phyloP scores from a whole-genome alignment of 2,888 invertebrate species.

The Barypeithes pellucidus region DNA sequence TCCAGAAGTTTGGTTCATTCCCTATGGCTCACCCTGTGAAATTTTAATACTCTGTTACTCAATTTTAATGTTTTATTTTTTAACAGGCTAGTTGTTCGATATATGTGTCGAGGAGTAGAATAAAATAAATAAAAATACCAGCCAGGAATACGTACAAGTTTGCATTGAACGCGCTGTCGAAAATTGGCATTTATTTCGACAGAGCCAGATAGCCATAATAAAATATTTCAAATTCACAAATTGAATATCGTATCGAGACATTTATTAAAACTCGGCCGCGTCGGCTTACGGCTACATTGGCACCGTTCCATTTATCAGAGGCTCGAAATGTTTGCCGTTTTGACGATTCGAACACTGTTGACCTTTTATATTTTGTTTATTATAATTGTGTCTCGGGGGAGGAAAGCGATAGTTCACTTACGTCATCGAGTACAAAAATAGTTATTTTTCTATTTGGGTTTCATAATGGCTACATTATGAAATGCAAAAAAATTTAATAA shows the following conservation, averaged over 20 bases:
- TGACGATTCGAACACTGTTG: conserved; percentile 4
- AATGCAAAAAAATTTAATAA: no score
- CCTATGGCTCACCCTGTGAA: no score
- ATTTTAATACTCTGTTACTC: no score
- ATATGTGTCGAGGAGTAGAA: not conserved
- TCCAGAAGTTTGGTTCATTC: no score
- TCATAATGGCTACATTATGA: no score
- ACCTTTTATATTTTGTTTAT: conserved; percentile 9
- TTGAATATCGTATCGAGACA: conserved; percentile 53
- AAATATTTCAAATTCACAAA: conserved; percentile 56
- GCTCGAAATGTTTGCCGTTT: conserved; percentile 8
- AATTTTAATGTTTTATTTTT: no score
- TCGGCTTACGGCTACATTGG: conserved; percentile 36
- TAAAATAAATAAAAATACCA: conserved; percentile 5
- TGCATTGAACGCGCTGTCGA: conserved; percentile 8
- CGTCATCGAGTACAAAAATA: not conserved
- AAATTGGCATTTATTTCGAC: conserved; percentile 34
- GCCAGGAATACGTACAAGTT: not conserved
- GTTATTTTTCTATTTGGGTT: no score
- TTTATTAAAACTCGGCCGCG: conserved; percentile 49
- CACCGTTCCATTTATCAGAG: conserved; percentile 37
- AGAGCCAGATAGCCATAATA: conserved; percentile 41
- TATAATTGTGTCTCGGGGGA: not conserved
- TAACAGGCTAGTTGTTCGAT: no score
- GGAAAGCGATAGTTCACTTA: not conserved